Conservation (phyloP, 1,140 invertebrate species). For the Anoplophora glabripennis region DNA sequence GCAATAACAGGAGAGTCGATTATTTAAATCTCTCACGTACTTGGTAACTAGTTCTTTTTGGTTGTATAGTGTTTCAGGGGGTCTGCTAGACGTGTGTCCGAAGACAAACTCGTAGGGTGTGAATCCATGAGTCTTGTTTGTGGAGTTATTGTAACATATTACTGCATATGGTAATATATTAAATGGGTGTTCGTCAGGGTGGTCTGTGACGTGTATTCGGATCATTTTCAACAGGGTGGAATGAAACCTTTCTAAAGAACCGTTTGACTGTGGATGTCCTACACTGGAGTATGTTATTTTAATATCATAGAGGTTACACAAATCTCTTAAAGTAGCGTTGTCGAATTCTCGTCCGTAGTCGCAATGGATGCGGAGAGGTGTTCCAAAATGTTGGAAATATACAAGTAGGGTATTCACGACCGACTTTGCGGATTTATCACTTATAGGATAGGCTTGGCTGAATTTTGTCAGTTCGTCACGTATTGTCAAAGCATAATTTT, state of each 20-base stretch:
- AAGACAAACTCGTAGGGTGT: conserved; percentile 27
- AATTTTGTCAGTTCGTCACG: conserved; percentile 19
- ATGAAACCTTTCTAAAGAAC: conserved; percentile 30
- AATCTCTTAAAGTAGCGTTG: conserved; percentile 11
- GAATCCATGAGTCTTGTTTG: conserved; percentile 27
- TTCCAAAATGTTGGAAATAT: conserved; percentile 23
- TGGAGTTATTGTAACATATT: conserved; percentile 26
- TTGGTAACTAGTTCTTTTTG: conserved; percentile 15
- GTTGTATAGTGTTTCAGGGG: too few species aligned
- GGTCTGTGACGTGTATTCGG: conserved; percentile 10
- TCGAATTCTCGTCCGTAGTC: conserved; percentile 13
- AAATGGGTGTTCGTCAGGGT: conserved; percentile 22
- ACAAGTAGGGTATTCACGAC: conserved; percentile 1
- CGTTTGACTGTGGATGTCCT: conserved; percentile 20
- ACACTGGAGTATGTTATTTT: conserved; percentile 14
- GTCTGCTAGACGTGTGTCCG: too few species aligned
- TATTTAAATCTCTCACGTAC: conserved; percentile 22
- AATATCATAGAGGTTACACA: conserved; percentile 14
- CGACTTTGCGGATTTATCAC: conserved; percentile 1
- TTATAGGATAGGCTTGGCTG: conserved; percentile 13
- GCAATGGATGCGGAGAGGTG: conserved; percentile 14
- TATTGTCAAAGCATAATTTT: conserved; percentile 18
- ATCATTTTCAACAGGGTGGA: conserved; percentile 25
- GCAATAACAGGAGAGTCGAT: conserved; percentile 16
- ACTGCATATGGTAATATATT: conserved; percentile 22